A percentile compares a stretch with the other conserved stretches of the same genome.
These are phyloP conservation scores for Boulengeromyrus knoepffleri DNA, from an alignment of 2,113 vertebrate species.

Conservation along the genomic window DNA sequence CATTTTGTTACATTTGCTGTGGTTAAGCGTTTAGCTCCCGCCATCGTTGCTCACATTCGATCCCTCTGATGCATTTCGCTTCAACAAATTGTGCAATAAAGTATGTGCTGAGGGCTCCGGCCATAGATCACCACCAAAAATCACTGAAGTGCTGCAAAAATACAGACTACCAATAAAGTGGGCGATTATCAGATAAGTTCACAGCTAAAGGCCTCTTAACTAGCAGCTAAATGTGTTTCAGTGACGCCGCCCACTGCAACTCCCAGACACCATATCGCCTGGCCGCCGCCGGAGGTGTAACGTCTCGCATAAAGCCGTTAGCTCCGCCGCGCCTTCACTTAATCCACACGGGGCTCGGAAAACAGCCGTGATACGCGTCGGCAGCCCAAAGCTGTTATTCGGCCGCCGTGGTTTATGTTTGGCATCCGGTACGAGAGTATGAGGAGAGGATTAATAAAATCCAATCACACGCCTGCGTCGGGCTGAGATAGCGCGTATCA, in stretches of 20 bases:
- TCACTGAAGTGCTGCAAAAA: not conserved
- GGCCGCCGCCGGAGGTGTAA: conserved; percentile 26
- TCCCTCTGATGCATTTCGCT: not conserved
- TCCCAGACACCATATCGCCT: conserved; percentile 31
- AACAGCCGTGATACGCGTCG: conserved; percentile 11
- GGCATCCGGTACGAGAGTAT: conserved; percentile 20
- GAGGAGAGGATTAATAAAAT: conserved; percentile 33
- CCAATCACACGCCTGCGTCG: conserved; percentile 22
- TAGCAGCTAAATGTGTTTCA: conserved; percentile 27
- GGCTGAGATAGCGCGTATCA: conserved; percentile 23
- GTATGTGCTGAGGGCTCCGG: not conserved
- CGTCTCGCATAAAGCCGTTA: conserved; percentile 32
- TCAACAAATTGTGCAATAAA: not conserved
- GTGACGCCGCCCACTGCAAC: conserved; percentile 9
- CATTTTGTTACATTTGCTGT: not conserved
- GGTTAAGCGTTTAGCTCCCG: not conserved
- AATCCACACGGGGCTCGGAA: conserved; percentile 26
- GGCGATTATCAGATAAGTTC: not conserved
- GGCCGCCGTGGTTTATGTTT: conserved; percentile 36
- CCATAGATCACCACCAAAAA: not conserved
- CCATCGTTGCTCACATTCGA: not conserved
- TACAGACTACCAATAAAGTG: not conserved
- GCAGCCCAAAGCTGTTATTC: conserved; percentile 33
- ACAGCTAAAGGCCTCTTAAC: not conserved
- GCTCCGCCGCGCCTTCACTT: conserved; percentile 28